Conservation (phyloP, 2,113 vertebrate genomes). For the Tauraco erythrolophus region DNA sequence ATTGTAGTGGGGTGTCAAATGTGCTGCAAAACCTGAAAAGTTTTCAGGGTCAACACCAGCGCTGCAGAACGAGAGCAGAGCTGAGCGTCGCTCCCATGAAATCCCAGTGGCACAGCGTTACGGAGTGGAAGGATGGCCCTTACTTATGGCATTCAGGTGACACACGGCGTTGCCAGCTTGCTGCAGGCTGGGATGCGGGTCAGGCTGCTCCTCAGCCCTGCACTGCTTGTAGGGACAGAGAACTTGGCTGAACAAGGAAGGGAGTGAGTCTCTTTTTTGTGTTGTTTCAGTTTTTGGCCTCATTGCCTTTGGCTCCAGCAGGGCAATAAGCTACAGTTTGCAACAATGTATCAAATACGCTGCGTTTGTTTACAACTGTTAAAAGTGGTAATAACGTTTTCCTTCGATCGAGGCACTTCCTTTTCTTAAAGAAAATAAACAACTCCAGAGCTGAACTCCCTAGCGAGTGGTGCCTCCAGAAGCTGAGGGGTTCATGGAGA, state of each 20-base stretch:
- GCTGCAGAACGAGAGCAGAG: not conserved
- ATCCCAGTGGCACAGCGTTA: not conserved
- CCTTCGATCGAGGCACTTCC: not conserved
- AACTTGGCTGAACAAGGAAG: not conserved
- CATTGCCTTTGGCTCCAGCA: not conserved
- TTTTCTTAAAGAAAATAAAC: not conserved
- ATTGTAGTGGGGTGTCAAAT: accelerated
- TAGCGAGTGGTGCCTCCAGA: not conserved
- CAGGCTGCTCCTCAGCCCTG: not conserved
- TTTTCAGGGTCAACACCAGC: not conserved
- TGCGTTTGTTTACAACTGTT: not conserved
- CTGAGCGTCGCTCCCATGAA: not conserved
- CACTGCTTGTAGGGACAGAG: not conserved
- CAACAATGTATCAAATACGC: accelerated
- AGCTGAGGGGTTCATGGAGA: not conserved
- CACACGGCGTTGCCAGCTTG: not conserved
- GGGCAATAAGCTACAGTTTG: not conserved
- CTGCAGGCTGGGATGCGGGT: no score
- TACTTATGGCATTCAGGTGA: not conserved
- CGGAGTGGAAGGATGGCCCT: not conserved
- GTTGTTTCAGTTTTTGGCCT: not conserved
- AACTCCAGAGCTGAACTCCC: not conserved
- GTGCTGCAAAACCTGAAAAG: not conserved
- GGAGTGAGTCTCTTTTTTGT: not conserved
- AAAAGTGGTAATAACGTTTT: not conserved